phyloP scores from a whole-genome alignment of 2,888 invertebrate genomes.

The Andrena minutula region DNA sequence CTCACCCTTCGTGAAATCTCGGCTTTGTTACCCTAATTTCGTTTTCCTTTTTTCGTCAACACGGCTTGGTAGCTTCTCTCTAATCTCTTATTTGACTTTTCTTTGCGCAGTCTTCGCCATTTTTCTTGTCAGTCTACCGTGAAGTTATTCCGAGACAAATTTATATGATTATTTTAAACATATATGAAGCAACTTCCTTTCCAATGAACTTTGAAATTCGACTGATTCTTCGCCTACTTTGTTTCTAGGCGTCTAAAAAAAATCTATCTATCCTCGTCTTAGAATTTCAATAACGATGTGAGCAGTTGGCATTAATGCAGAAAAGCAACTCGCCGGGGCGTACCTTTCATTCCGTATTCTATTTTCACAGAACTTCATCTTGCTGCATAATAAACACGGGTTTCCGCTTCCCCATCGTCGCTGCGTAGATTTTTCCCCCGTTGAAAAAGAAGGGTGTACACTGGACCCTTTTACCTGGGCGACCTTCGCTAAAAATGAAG shows the following conservation, averaged over 20 bases:
- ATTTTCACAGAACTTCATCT: slow-evolving; percentile 52
- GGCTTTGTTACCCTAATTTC: slow-evolving; percentile 53
- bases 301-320: slow-evolving; percentile 22
- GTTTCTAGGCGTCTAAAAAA: background rate
- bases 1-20: slow-evolving; percentile 38
- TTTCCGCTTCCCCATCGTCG: slow-evolving; percentile 3
- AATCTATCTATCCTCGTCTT: slow-evolving; percentile 13
- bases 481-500: slow-evolving; percentile 60
- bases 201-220: too few relatives aligned
- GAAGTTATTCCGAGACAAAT: background rate
- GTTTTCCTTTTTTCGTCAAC: slow-evolving; percentile 44
- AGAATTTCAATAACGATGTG: slow-evolving; percentile 39
- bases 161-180: too few relatives aligned
- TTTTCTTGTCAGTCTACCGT: background rate
- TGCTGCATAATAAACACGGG: slow-evolving; percentile 54
- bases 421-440: slow-evolving; percentile 11
- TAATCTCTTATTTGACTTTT: slow-evolving; percentile 40
- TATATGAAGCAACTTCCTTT: too few relatives aligned
- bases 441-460: slow-evolving; percentile 1
- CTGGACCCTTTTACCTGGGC: slow-evolving; percentile 29
- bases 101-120: background rate
- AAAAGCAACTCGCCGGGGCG: slow-evolving; percentile 1
- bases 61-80: slow-evolving; percentile 1
- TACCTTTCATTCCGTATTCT: slow-evolving; percentile 47
- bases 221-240: too few relatives aligned